Conservation (phyloP, 2,797 vertebrate genomes). For the Spondyliosoma cantharus region DNA sequence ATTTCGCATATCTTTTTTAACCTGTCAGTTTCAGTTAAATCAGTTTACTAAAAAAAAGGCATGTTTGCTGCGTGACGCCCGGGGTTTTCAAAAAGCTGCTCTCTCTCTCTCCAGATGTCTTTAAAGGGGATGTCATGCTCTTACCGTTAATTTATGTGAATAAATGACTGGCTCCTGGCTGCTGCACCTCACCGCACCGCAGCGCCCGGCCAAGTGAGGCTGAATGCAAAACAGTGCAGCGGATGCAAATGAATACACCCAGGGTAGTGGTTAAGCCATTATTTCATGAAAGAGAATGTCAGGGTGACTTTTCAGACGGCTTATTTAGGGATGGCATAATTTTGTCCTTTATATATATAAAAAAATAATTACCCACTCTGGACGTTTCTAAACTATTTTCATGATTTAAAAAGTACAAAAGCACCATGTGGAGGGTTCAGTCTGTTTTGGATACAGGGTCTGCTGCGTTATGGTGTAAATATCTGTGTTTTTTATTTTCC, state of each 20-base stretch:
- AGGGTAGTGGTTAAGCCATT: conserved; percentile 33
- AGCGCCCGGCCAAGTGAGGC: conserved; percentile 39
- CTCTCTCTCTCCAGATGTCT: conserved; percentile 49
- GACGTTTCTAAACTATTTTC: conserved; percentile 19
- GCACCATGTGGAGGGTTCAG: conserved; percentile 20
- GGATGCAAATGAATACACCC: conserved; percentile 39
- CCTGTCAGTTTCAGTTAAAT: conserved; percentile 50
- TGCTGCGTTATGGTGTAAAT: conserved; percentile 74
- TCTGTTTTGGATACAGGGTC: conserved; percentile 21
- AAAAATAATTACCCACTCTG: neutral
- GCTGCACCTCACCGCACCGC: conserved; percentile 39
- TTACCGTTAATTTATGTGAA: conserved; percentile 55
- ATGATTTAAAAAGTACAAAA: conserved; percentile 34
- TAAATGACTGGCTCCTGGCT: conserved; percentile 51
- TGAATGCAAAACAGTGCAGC: conserved; percentile 42
- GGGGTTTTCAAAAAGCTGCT: conserved; percentile 35
- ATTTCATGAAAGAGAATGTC: conserved; percentile 49
- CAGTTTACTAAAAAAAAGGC: conserved; percentile 40
- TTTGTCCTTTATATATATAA: conserved; percentile 14
- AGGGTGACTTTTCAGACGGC: conserved; percentile 40
- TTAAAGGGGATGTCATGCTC: conserved; percentile 45
- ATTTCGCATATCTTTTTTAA: conserved; percentile 52
- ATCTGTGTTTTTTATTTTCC: conserved; percentile 51
- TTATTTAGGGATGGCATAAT: conserved; percentile 27
- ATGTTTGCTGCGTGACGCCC: conserved; percentile 47